Conservation (phyloP, 2,113 vertebrate genomes). For the Tautogolabrus adspersus region DNA sequence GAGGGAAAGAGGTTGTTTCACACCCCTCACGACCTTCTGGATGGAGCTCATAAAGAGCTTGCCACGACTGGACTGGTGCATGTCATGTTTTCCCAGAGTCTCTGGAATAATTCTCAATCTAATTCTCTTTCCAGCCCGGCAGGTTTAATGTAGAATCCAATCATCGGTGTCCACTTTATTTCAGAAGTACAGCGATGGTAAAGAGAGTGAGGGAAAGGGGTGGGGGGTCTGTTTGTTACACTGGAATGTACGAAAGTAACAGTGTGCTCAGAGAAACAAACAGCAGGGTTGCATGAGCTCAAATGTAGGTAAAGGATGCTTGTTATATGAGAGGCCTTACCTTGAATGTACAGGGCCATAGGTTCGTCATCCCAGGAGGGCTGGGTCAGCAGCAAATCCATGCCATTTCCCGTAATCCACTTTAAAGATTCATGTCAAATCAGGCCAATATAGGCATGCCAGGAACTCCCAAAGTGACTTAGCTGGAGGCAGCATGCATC, state of each 20-base stretch:
- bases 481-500: conserved; percentile 23
- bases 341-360: conserved; percentile 35
- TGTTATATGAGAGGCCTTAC: conserved; percentile 46
- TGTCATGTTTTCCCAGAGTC: conserved; percentile 57
- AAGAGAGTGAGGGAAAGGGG: background rate
- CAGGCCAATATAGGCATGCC: conserved; percentile 43
- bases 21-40: conserved; percentile 34
- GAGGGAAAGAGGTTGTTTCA: conserved; percentile 12
- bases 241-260: conserved; percentile 27
- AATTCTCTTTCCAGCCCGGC: conserved; percentile 57
- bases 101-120: conserved; percentile 53
- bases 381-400: conserved; percentile 53
- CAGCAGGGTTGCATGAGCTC: conserved; percentile 37
- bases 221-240: conserved; percentile 11
- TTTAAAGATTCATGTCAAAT: conserved; percentile 78
- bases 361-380: conserved; percentile 41
- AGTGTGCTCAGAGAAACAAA: conserved; percentile 26
- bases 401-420: conserved; percentile 63
- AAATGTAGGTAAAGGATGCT: conserved; percentile 46
- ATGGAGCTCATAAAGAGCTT: conserved; percentile 35
- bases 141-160: conserved; percentile 66
- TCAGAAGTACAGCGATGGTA: conserved; percentile 25
- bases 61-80: background rate
- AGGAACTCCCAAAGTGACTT: conserved; percentile 56
- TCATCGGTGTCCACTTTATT: conserved; percentile 63